Evolutionary conservation across 2,797 vertebrate species (phyloP), one percentile per base, ranked within the genome.

Genomic region (Megalops cyprinoides): DNA sequence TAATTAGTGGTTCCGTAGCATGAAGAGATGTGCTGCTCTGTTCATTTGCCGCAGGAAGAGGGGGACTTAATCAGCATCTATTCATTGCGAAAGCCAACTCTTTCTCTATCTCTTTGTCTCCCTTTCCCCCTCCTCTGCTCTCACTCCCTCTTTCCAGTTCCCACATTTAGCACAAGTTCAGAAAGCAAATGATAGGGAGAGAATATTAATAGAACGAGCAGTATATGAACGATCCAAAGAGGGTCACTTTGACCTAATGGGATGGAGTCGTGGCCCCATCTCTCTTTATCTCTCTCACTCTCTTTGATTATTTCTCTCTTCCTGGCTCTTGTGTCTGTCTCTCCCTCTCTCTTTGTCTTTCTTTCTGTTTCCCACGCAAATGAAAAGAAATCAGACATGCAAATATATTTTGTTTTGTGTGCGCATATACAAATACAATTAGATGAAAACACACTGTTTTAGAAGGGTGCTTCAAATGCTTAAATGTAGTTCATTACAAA

Each of bases 1-100:
- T 91, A 93, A 94, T 93, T 90, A 87, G 86, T 79, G 82, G 86
- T 90, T 87, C 88, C 88, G 84, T 71, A 83, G 86, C 86, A 84
- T 82, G 84, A 89, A 73, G 80, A 84, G 82, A 87, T 76, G 77
- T 73, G 73, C 85, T 84, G 8, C 31, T 28, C 69, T 34, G 69
- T 53, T 73, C 65, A 78, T 82, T 79, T 56, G 84, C 87, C 89
- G 82, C 84, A 84, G 88, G 83, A 87, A 73, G 18, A 53, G 82
- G 84, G 78, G 84, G 78, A 58, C 85, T 74, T 89, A 87, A 88
- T 90, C 87, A 90, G 71, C 58, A 37, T 18, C 77, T 67, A 77
- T 82, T 81, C 82, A 82, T 53, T 77, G 9, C 62, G 42, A 62
- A 82, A 76, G 77, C 39, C 49, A 82, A 46, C 77, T 7, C 60